Percentiles rank a stretch among this genome's conserved stretches.
Evolutionary conservation across 1,140 invertebrate species (phyloP).

Genomic region (Aphelenchoides besseyi): DNA sequence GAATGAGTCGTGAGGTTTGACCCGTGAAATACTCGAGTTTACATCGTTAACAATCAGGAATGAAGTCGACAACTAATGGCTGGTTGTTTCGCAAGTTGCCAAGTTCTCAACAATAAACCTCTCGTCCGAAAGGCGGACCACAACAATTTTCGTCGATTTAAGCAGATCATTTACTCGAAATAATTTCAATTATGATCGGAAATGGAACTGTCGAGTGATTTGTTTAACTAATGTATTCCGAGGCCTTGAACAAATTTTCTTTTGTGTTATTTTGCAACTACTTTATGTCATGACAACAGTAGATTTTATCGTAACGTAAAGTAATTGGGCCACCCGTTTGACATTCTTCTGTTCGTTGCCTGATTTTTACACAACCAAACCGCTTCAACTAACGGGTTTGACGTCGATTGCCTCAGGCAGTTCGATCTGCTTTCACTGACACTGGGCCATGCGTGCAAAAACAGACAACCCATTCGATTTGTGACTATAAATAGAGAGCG

Average conservation of each 20-base stretch:
- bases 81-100: conserved; percentile 3
- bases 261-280: no score
- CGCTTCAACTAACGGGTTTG: no score
- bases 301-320: not conserved
- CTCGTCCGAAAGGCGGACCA: not conserved
- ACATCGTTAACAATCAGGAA: no score
- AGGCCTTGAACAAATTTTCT: no score
- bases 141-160: not conserved
- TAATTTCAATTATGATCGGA: not conserved
- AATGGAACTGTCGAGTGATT: not conserved
- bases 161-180: not conserved
- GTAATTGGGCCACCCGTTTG: not conserved
- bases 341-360: not conserved
- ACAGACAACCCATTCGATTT: no score
- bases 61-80: no score
- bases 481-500: no score
- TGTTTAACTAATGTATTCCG: no score
- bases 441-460: conserved; percentile 1
- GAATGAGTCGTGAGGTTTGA: not conserved
- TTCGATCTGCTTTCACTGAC: no score
- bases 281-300: no score
- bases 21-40: not conserved
- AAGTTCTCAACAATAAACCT: not conserved
- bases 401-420: no score
- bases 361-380: conserved; percentile 2